A percentile compares a stretch with the other conserved stretches of the same genome.
Evolutionary conservation across 2,797 vertebrate species (phyloP).

Genomic region (Euthynnus affinis): DNA sequence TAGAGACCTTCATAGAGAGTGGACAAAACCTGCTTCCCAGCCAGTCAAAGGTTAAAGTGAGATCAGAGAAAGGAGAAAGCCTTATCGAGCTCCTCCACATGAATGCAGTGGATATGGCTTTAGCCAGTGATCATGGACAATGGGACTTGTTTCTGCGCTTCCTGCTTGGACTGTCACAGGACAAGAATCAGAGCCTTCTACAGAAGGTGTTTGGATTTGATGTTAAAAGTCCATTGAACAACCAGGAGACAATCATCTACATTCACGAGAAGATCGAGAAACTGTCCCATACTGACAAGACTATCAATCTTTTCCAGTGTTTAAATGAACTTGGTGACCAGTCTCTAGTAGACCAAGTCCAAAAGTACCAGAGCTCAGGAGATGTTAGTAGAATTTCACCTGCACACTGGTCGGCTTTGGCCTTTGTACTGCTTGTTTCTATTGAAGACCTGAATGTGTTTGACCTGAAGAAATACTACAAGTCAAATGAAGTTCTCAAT

Average conservation of each 20-base stretch:
- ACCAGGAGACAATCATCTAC: slow-evolving; percentile 1
- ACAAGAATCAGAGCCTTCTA: slow-evolving; percentile 27
- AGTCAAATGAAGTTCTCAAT: slow-evolving; percentile 29
- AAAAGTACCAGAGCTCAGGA: slow-evolving; percentile 27
- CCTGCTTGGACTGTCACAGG: slow-evolving; percentile 39
- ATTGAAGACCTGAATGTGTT: slow-evolving; percentile 28
- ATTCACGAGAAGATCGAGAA: slow-evolving; percentile 23
- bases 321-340: slow-evolving; percentile 49
- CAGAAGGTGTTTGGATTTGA: neutral
- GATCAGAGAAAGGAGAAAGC: neutral
- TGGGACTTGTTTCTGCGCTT: no score
- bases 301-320: slow-evolving; percentile 48
- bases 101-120: no score
- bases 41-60: neutral
- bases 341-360: slow-evolving; percentile 42
- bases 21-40: slow-evolving; percentile 13
- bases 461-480: slow-evolving; percentile 34
- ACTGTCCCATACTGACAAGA: neutral
- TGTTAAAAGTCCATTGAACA: neutral
- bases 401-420: slow-evolving; percentile 49
- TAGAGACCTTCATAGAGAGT: slow-evolving; percentile 8
- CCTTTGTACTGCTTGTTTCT: slow-evolving; percentile 32
- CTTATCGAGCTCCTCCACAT: no score
- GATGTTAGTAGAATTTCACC: slow-evolving; percentile 22
- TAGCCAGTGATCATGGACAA: no score